Percentiles rank a stretch among this genome's conserved stretches.
These are phyloP conservation scores for Pterocles gutturalis DNA, from an alignment of 2,113 vertebrate species.

Conservation along the genomic window DNA sequence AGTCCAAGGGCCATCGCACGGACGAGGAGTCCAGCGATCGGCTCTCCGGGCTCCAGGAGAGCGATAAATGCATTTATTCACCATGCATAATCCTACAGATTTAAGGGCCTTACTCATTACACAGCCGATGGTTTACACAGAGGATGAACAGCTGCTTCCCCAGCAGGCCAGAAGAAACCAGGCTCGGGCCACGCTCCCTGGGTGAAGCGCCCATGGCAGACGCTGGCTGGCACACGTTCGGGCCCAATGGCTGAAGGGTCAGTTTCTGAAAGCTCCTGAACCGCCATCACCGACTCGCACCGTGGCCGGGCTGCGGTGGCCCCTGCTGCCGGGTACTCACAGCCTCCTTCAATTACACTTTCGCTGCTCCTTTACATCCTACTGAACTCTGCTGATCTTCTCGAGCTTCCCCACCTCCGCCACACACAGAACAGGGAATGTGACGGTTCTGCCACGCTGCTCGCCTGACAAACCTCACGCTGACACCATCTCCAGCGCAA, in stretches of 20 bases:
- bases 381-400: background rate
- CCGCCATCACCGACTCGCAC: fast-evolving
- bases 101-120: background rate
- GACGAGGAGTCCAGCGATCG: background rate
- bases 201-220: background rate
- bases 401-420: background rate
- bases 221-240: background rate
- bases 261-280: background rate
- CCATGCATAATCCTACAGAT: background rate
- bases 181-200: background rate
- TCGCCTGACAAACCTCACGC: background rate
- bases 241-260: fast-evolving
- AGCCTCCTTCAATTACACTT: fast-evolving
- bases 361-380: background rate
- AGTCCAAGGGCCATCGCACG: background rate
- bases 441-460: background rate
- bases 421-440: fast-evolving
- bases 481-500: background rate
- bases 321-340: background rate
- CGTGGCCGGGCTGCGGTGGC: background rate
- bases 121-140: background rate
- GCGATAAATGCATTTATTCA: background rate
- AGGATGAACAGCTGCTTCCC: background rate
- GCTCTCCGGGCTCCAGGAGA: background rate
- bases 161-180: background rate